phyloP scores from a whole-genome alignment of 1,140 invertebrate species.

The Phymorhynchus buccinoides region DNA sequence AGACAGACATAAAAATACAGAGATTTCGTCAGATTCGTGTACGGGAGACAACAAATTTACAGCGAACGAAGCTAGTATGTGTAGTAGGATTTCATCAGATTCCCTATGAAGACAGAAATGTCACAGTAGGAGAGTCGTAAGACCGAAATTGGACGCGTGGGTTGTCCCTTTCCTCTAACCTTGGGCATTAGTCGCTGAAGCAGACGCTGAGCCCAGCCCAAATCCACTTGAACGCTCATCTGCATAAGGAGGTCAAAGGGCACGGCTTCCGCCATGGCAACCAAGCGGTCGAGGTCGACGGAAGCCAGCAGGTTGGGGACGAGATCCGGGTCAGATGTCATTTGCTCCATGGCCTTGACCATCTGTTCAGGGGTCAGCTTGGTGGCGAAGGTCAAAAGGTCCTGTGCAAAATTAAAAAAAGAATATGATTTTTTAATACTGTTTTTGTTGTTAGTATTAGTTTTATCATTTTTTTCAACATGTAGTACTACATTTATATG shows the following conservation, averaged over 20 bases:
- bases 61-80: too few relatives aligned
- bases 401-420: neutral
- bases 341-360: slow-evolving; percentile 5
- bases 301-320: slow-evolving; percentile 2
- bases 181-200: slow-evolving; percentile 25
- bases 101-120: too few relatives aligned
- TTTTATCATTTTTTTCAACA: neutral
- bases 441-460: neutral
- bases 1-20: too few relatives aligned
- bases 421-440: neutral
- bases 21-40: too few relatives aligned
- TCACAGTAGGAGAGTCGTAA: too few relatives aligned
- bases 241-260: slow-evolving; percentile 32
- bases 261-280: slow-evolving; percentile 27
- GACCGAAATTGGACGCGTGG: too few relatives aligned
- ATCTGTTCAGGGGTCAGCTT: slow-evolving; percentile 31
- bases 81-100: too few relatives aligned
- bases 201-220: neutral
- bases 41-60: too few relatives aligned
- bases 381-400: neutral
- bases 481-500: neutral
- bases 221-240: neutral
- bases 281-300: slow-evolving; percentile 28
- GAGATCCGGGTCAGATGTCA: neutral
- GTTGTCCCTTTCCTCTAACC: too few relatives aligned